Evolutionary conservation across 2,888 invertebrate species (phyloP), one percentile per base, ranked within the genome.

Genomic region (Laothoe populi): DNA sequence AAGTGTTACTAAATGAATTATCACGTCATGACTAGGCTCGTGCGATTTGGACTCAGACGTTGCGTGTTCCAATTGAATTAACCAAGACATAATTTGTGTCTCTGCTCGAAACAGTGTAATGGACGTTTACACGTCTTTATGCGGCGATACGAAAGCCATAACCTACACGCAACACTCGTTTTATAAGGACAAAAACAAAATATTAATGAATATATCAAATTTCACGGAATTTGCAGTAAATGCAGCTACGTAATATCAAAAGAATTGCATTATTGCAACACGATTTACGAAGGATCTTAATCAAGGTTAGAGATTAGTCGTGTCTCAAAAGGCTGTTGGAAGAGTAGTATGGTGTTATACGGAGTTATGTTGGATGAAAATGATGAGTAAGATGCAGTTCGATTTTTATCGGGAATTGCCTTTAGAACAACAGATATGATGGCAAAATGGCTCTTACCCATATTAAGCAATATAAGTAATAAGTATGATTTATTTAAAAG

Each of bases 31-130:
- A n/a, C 35, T 10, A 53, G 48, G n/a, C 23, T 3, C 35, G 16
- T 31, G 19, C 11, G 4, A 35, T 53, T 31, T 31, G 53, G 10
- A 60, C 70, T 69, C 62, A 59, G 60, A 26, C 61, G 59, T 68
- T 57, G 67, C 68, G 65, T 72, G 70, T 61, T 71, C 64, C 72
- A 69, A 73, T 69, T 70, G 70, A 67, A 74, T 73, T 72, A 68
- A 64, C 66, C 61, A 31, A 40, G 46, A 31, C 45, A 57, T 57
- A 58, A n/a, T n/a, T n/a, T n/a, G n/a, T n/a, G n/a, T n/a, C n/a
- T 58, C 42, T 24, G 42, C 23, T 35, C 24, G 40, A 16, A 58
- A 40, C 42, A 49, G 23, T 38, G 38, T 38, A 58, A 42, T 58
- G 40, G 23, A 40, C 23, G n/a, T 58, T 21, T 24, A 24, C 40